Percentiles rank a stretch among this genome's conserved stretches.
These are phyloP conservation scores for Tachysurus vachellii DNA, from an alignment of 2,113 vertebrate genomes.

Conservation along the genomic window DNA sequence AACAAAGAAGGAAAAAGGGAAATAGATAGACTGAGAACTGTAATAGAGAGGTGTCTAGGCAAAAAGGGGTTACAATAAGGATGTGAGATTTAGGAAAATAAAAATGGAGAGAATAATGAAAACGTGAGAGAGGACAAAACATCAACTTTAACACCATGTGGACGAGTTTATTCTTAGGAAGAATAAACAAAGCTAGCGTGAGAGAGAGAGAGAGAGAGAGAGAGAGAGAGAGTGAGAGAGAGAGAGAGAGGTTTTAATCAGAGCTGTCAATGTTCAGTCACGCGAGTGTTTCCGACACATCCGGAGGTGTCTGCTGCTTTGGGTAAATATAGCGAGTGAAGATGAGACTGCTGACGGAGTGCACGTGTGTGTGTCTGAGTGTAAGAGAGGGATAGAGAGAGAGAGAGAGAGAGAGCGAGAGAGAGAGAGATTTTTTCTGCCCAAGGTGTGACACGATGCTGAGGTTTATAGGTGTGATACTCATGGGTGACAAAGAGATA, in stretches of 20 bases:
- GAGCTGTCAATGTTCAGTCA: neutral
- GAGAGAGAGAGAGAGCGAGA: constrained; percentile 22
- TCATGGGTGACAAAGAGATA: neutral
- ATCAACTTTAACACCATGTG: neutral
- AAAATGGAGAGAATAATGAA: neutral
- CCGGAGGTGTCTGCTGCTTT: constrained; percentile 9
- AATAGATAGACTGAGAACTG: too few relatives aligned
- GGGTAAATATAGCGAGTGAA: constrained; percentile 47
- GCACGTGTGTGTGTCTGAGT: constrained; percentile 7
- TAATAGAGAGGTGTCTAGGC: too few relatives aligned
- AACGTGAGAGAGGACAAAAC: neutral
- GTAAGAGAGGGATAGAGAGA: neutral
- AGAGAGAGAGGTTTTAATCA: neutral
- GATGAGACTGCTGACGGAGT: constrained; percentile 25
- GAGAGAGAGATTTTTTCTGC: neutral
- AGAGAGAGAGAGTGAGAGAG: neutral
- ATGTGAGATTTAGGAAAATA: too few relatives aligned
- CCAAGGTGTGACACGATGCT: constrained; percentile 18
- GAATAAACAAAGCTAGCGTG: neutral
- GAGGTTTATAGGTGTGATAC: constrained; percentile 38
- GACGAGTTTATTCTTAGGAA: neutral
- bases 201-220: neutral
- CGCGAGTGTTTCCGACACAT: constrained; percentile 33
- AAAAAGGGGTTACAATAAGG: too few relatives aligned
- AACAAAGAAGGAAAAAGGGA: neutral